Conservation (phyloP, 2,888 invertebrate genomes). For the Cephus runcator region DNA sequence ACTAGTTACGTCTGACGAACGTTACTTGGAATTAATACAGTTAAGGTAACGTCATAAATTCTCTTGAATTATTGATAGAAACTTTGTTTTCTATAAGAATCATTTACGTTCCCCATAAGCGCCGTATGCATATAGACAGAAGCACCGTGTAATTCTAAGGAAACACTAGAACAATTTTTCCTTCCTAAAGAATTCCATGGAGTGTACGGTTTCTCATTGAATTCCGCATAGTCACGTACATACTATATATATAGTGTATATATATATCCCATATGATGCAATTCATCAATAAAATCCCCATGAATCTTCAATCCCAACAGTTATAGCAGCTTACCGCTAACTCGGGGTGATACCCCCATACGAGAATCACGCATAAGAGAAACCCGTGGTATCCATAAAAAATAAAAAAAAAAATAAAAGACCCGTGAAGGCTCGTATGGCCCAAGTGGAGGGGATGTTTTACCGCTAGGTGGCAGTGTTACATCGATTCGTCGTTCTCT, state of each 20-base stretch:
- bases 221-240: neutral
- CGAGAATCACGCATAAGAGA: neutral
- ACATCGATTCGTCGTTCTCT: conserved; percentile 36
- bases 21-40: neutral
- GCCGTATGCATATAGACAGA: neutral
- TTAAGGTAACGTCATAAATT: neutral
- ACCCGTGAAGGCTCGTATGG: neutral
- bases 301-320: neutral
- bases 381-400: neutral
- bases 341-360: neutral
- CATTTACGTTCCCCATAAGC: neutral
- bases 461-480: conserved; percentile 60
- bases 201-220: neutral
- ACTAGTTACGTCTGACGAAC: neutral
- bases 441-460: conserved; percentile 39
- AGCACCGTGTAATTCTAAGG: neutral
- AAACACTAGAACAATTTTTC: neutral
- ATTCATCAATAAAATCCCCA: neutral
- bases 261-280: neutral
- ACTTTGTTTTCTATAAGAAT: neutral
- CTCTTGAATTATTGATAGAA: neutral
- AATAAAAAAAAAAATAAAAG: neutral
- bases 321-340: neutral
- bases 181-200: neutral
- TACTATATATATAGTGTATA: no score